A percentile compares a stretch with the other conserved stretches of the same genome.
Evolutionary conservation across 1,140 invertebrate species (phyloP).

Genomic region (Chrysomallon squamiferum): DNA sequence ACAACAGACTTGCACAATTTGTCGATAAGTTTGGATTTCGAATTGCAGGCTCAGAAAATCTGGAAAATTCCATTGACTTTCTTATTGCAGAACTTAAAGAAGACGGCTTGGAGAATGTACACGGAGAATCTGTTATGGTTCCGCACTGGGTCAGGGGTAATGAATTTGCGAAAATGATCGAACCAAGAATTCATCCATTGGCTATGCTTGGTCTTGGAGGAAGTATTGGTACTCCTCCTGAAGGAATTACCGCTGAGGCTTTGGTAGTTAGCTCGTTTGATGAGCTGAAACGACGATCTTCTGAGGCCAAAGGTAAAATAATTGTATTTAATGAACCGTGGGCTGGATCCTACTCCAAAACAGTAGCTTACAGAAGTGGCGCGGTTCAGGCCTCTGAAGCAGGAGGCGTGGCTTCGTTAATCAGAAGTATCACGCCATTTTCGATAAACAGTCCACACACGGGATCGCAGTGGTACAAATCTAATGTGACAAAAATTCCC

Average conservation of each 20-base stretch:
- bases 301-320: slow-evolving; percentile 72
- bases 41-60: slow-evolving; percentile 69
- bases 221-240: slow-evolving; percentile 71
- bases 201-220: slow-evolving; percentile 72
- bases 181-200: slow-evolving; percentile 69
- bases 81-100: slow-evolving; percentile 69
- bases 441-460: slow-evolving; percentile 63
- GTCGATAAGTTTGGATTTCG: slow-evolving; percentile 77
- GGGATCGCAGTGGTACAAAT: slow-evolving; percentile 67
- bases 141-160: slow-evolving; percentile 65
- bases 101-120: slow-evolving; percentile 70
- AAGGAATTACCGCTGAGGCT: slow-evolving; percentile 75
- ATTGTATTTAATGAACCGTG: slow-evolving; percentile 77
- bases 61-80: slow-evolving; percentile 77
- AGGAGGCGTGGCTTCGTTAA: slow-evolving; percentile 77
- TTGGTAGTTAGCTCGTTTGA: slow-evolving; percentile 74
- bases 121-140: slow-evolving; percentile 66
- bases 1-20: slow-evolving; percentile 71
- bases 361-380: slow-evolving; percentile 70
- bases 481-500: slow-evolving; percentile 75
- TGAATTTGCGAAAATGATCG: slow-evolving; percentile 70
- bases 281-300: slow-evolving; percentile 65
- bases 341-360: slow-evolving; percentile 68
- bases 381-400: slow-evolving; percentile 69
- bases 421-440: slow-evolving; percentile 77